phyloP scores from a whole-genome alignment of 1,140 invertebrate genomes.

The Pachypeltis micranthus region DNA sequence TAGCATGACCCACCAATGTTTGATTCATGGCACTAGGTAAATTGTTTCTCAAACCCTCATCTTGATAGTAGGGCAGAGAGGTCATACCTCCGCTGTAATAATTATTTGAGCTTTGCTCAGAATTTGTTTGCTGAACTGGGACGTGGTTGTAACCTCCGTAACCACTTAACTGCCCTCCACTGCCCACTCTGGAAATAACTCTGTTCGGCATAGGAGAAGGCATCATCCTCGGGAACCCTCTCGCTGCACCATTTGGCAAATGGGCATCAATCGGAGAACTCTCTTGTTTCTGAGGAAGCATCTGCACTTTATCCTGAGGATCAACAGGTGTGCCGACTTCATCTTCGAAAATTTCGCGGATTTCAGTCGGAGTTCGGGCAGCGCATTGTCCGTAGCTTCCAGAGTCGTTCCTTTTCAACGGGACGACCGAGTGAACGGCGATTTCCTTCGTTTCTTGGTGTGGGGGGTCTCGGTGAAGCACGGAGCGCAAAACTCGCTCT shows the following conservation, averaged over 20 bases:
- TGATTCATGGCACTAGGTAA: no score
- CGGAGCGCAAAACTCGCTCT: slow-evolving; percentile 69
- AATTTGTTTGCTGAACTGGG: neutral
- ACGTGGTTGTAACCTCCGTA: neutral
- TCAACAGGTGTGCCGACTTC: slow-evolving; percentile 6
- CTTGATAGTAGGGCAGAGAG: neutral
- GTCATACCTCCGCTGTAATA: neutral
- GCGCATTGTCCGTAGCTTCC: slow-evolving; percentile 21
- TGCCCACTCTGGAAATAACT: neutral
- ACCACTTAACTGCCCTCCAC: neutral
- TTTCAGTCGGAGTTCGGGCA: slow-evolving; percentile 10
- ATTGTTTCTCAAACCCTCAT: no score
- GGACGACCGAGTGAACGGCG: slow-evolving; percentile 29
- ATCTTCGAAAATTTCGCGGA: slow-evolving; percentile 5
- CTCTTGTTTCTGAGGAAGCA: slow-evolving; percentile 1
- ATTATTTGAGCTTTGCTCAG: neutral
- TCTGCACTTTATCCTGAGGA: neutral
- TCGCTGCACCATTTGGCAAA: neutral
- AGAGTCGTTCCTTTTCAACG: slow-evolving; percentile 31
- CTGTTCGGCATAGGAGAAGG: slow-evolving; percentile 8
- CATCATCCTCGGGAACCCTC: slow-evolving; percentile 2
- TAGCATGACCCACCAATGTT: no score
- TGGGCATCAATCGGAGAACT: neutral
- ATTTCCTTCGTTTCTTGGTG: slow-evolving; percentile 25
- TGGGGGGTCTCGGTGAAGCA: slow-evolving; percentile 48